phyloP scores from a whole-genome alignment of 2,888 invertebrate species.

The Lysandra coridon region DNA sequence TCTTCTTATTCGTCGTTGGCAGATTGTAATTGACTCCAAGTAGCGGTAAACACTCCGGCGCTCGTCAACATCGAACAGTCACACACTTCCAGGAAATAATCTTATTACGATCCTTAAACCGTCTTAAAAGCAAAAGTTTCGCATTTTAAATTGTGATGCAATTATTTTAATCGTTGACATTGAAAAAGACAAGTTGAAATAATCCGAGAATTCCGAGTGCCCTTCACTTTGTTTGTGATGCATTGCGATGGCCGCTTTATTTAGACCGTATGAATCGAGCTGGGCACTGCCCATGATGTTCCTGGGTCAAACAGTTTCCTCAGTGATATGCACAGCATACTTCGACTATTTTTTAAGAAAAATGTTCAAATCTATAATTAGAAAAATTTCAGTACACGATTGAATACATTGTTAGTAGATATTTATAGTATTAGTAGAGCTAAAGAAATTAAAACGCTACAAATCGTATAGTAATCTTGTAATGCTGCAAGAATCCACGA shows the following conservation, averaged over 20 bases:
- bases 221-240: constrained; percentile 76
- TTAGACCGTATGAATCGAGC: constrained; percentile 68
- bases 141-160: constrained; percentile 80
- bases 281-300: constrained; percentile 52
- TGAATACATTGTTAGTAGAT: too few species aligned
- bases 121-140: constrained; percentile 75
- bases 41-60: constrained; percentile 2
- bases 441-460: too few species aligned
- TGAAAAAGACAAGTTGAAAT: constrained; percentile 80
- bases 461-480: too few species aligned
- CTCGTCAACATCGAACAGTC: constrained; percentile 47
- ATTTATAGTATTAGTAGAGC: too few species aligned
- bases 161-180: constrained; percentile 81
- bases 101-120: constrained; percentile 70
- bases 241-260: constrained; percentile 76
- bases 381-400: too few species aligned
- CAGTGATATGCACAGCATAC: neutral
- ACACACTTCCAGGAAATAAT: constrained; percentile 75
- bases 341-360: neutral
- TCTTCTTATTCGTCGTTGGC: neutral
- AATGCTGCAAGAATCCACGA: too few species aligned
- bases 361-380: neutral
- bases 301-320: constrained; percentile 49
- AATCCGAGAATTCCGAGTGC: constrained; percentile 76
- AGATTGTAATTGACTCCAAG: constrained; percentile 23